Conservation (phyloP, 2,797 vertebrate genomes). For the Sciurus vulgaris region DNA sequence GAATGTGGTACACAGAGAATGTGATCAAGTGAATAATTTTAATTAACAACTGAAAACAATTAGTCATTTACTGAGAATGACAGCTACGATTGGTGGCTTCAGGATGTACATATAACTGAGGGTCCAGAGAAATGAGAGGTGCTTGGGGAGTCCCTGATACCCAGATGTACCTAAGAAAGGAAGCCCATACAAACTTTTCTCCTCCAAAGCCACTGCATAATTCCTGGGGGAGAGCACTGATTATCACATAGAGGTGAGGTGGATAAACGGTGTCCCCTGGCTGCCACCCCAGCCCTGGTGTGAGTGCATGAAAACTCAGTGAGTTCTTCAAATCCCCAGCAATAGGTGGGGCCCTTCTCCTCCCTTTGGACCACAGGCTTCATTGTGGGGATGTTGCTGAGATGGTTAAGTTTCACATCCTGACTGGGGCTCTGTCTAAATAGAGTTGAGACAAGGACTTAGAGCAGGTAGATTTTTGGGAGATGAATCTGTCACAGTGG, state of each 20-base stretch:
- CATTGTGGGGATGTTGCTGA: not conserved
- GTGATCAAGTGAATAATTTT: not conserved
- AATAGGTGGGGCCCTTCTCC: not conserved
- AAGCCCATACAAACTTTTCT: not conserved
- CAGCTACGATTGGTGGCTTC: not conserved
- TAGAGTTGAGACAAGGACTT: not conserved
- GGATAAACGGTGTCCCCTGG: not conserved
- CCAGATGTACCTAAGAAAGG: not conserved
- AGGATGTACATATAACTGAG: not conserved
- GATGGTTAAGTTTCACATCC: not conserved
- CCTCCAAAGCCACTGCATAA: not conserved
- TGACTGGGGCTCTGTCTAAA: not conserved
- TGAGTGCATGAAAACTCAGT: not conserved
- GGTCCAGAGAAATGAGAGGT: not conserved
- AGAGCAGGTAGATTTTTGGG: not conserved
- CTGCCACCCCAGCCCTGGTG: not conserved
- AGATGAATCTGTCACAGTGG: not conserved
- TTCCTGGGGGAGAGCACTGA: not conserved
- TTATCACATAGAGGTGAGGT: not conserved
- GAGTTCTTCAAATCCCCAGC: not conserved
- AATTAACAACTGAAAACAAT: not conserved
- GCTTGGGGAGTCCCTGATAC: not conserved
- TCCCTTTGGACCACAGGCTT: not conserved
- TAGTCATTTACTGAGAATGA: not conserved
- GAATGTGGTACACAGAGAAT: not conserved